phyloP scores from a whole-genome alignment of 1,140 invertebrate species.

The Heliconius hermathena region DNA sequence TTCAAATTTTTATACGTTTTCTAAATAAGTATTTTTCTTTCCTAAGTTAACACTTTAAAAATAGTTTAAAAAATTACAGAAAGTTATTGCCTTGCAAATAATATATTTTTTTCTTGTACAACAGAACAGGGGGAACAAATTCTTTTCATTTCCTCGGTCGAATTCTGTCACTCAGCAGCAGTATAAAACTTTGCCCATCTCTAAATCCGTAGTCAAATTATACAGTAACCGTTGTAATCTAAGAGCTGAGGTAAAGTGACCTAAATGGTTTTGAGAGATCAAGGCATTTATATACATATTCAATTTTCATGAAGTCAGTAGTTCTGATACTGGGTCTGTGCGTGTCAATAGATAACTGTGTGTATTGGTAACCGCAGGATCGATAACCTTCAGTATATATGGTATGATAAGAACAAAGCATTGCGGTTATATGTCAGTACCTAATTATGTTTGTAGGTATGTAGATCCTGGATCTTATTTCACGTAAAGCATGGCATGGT shows the following conservation, averaged over 20 bases:
- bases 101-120: too few relatives aligned
- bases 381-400: neutral
- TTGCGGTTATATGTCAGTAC: neutral
- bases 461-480: too few relatives aligned
- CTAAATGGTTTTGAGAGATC: neutral
- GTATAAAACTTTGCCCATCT: neutral
- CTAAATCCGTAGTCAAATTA: neutral
- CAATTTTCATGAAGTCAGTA: conserved; percentile 2
- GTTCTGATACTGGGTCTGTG: neutral
- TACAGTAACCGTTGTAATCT: neutral
- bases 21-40: too few relatives aligned
- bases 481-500: neutral
- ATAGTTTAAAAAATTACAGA: too few relatives aligned
- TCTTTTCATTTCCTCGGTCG: too few relatives aligned
- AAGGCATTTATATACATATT: neutral
- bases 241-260: neutral
- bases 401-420: neutral
- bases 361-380: neutral
- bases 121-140: too few relatives aligned
- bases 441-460: neutral
- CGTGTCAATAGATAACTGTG: conserved; percentile 1
- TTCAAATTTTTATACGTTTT: too few relatives aligned
- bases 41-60: too few relatives aligned
- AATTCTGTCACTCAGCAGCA: too few relatives aligned
- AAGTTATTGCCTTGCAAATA: too few relatives aligned